These are phyloP conservation scores for Conchocele bisecta DNA, from an alignment of 2,888 invertebrate genomes.

Conservation along the genomic window DNA sequence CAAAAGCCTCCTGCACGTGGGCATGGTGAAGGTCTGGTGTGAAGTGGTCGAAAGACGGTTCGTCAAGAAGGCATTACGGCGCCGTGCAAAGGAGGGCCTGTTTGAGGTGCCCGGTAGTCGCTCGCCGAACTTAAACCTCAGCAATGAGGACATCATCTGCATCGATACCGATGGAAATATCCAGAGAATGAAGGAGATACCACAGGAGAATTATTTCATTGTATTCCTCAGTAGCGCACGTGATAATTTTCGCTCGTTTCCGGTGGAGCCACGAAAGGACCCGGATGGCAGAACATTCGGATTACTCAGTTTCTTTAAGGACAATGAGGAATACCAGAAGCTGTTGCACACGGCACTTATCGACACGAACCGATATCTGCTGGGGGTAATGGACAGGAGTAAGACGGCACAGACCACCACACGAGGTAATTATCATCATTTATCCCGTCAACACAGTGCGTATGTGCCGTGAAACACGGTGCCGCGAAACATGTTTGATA, in stretches of 20 bases:
- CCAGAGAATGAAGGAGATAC: slow-evolving; percentile 57
- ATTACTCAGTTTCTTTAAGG: slow-evolving; percentile 50
- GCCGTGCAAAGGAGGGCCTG: slow-evolving; percentile 59
- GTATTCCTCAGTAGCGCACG: slow-evolving; percentile 60
- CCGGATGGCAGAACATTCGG: slow-evolving; percentile 60
- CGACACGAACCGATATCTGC: slow-evolving; percentile 59
- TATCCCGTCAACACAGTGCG: not conserved
- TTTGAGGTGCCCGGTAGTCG: slow-evolving; percentile 65
- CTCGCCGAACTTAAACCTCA: slow-evolving; percentile 53
- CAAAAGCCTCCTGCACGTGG: slow-evolving; percentile 53
- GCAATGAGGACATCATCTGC: slow-evolving; percentile 60
- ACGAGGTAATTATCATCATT: slow-evolving; percentile 17
- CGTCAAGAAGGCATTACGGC: slow-evolving; percentile 53
- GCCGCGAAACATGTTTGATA: too few species aligned
- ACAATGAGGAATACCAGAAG: slow-evolving; percentile 50
- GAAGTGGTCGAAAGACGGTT: slow-evolving; percentile 64
- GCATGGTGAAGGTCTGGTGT: slow-evolving; percentile 59
- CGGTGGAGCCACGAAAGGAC: slow-evolving; percentile 60
- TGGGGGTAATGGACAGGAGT: slow-evolving; percentile 37
- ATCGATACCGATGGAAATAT: slow-evolving; percentile 63
- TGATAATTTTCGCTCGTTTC: slow-evolving; percentile 62
- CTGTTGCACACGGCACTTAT: slow-evolving; percentile 59
- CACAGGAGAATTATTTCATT: slow-evolving; percentile 61
- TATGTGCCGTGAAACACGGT: not conserved
- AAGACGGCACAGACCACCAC: slow-evolving; percentile 26